Percentiles rank a stretch among this genome's conserved stretches.
These are phyloP conservation scores for Daubentonia madagascariensis DNA, from an alignment of 2,113 vertebrate genomes.

Conservation along the genomic window DNA sequence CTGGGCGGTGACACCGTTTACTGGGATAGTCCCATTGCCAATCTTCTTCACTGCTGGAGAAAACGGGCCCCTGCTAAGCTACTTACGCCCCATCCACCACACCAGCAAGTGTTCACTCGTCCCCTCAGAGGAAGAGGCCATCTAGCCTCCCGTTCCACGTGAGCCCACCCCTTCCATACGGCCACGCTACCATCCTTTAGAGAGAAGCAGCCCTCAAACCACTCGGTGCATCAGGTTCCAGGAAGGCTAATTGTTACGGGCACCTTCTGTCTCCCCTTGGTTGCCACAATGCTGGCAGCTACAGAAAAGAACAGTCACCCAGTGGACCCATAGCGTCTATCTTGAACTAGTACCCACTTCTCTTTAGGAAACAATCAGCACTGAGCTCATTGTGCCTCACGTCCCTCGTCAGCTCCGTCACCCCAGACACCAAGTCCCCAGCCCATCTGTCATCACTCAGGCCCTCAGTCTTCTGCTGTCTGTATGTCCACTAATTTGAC, in stretches of 20 bases:
- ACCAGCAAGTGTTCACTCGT: too few relatives aligned
- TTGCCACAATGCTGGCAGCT: background rate
- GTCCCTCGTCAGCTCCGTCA: too few relatives aligned
- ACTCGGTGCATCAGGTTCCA: background rate
- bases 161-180: background rate
- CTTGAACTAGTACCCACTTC: background rate
- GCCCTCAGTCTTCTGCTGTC: background rate
- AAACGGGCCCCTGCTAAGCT: background rate
- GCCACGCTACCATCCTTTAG: background rate
- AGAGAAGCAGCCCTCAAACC: background rate
- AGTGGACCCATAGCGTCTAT: accelerated
- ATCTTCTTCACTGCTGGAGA: background rate
- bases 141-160: background rate
- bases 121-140: background rate
- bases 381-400: background rate
- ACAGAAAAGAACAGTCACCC: background rate
- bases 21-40: background rate
- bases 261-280: background rate
- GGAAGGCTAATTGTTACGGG: too few relatives aligned
- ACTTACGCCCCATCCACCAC: too few relatives aligned
- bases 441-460: background rate
- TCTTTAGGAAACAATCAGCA: background rate
- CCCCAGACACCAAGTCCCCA: background rate
- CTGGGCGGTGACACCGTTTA: background rate
- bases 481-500: background rate